These are phyloP conservation scores for Omphaloscelis lunosa DNA, from an alignment of 2,888 invertebrate genomes.

Conservation along the genomic window DNA sequence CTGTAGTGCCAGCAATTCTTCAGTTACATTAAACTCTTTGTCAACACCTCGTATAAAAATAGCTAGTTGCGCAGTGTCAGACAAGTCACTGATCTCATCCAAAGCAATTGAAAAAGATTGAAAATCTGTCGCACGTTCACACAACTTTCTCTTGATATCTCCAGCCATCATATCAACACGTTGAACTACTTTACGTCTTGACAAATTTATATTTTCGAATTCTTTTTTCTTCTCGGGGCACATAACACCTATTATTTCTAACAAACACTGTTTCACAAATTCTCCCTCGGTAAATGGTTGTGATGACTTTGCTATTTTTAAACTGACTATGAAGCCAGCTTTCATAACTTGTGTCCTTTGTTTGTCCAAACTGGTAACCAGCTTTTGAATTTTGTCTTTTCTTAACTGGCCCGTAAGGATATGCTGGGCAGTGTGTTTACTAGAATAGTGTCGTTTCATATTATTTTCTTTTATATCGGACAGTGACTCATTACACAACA, in stretches of 20 bases:
- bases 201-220: not conserved
- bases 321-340: not conserved
- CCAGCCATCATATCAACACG: not conserved
- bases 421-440: not conserved
- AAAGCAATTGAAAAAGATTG: conserved; percentile 5
- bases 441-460: conserved; percentile 1
- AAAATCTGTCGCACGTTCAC: not conserved
- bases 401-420: not conserved
- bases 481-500: not conserved
- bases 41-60: conserved; percentile 8
- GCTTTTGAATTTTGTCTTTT: not conserved
- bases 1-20: conserved; percentile 1
- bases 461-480: not conserved
- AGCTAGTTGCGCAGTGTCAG: not conserved
- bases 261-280: not conserved
- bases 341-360: not conserved
- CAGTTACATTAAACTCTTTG: conserved; percentile 4
- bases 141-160: conserved; percentile 5
- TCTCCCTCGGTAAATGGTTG: conserved; percentile 2
- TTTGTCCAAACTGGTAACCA: not conserved
- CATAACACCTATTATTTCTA: conserved; percentile 1
- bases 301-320: conserved; percentile 3
- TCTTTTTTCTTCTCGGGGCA: conserved; percentile 3
- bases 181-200: not conserved
- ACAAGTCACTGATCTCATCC: conserved; percentile 7